These are phyloP conservation scores for Seriola rivoliana DNA, from an alignment of 2,113 vertebrate genomes.

Conservation along the genomic window DNA sequence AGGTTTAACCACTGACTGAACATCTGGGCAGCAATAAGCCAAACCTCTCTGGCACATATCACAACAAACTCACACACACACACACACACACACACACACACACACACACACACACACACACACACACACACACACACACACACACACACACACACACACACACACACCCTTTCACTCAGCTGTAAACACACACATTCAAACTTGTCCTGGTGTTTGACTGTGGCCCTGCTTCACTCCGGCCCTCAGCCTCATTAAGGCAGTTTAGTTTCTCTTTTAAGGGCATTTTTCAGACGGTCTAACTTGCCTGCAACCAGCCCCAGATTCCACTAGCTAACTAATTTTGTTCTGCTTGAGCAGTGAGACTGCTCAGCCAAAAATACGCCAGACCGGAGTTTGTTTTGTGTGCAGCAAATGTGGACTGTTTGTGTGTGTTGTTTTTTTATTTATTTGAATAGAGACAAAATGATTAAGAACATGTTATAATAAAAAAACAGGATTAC, in stretches of 20 bases:
- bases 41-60: background rate
- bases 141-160: too few species aligned
- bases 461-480: background rate
- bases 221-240: constrained; percentile 17
- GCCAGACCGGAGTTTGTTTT: constrained; percentile 34
- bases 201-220: constrained; percentile 23
- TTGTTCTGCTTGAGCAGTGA: constrained; percentile 68
- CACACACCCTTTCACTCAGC: constrained; percentile 1
- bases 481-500: background rate
- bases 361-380: constrained; percentile 54
- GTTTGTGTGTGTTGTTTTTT: background rate
- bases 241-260: constrained; percentile 46
- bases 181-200: constrained; percentile 8
- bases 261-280: constrained; percentile 26
- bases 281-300: constrained; percentile 48
- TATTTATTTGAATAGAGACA: background rate
- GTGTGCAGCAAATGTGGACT: background rate
- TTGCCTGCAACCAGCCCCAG: constrained; percentile 50
- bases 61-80: too few species aligned
- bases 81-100: too few species aligned
- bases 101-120: too few species aligned
- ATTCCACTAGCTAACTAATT: constrained; percentile 27
- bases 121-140: too few species aligned
- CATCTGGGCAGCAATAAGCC: background rate
- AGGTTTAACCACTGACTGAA: too few species aligned